Evolutionary conservation across 1,140 invertebrate species (phyloP), one percentile per base, ranked within the genome.

Genomic region (Mercenaria mercenaria): DNA sequence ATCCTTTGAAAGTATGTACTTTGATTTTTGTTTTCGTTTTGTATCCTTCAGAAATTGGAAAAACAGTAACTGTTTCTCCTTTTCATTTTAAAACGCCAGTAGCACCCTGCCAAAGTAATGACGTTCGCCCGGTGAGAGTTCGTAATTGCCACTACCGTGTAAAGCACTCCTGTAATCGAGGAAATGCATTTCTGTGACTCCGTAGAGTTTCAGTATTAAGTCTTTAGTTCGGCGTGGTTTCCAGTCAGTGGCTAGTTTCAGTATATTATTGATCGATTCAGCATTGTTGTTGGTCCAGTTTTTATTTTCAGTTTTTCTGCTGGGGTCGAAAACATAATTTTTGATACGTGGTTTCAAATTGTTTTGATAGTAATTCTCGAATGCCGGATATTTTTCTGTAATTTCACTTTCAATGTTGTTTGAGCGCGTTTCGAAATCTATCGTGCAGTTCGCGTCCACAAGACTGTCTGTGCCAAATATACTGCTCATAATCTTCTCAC

Each of bases 211-310:
- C 8, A 43, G 0, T 43, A 84, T 69, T 6, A 84, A 26, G 20
- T 67, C 37, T 18, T 13, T 20, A 26, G 43, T 84, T 4, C 15
- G 39, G 69, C 69, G 29, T 2, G 41, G 37, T 47, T 84, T 67
- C 39, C 43, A 72, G 41, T 69, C 43, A 2, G 29, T 0, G 1
- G 61, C 0, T 41, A 69, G 11, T 47, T 84, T 69, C n/a, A 67
- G 32, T 18, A 84, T 47, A 39, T 72, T 69, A 64, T 84, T 84
- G 8, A 84, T 84, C 0, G 61, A 69, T 41, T 82, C 81, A 29
- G 59, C 81, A 50, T 84, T 84, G 39, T 69, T 72, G n/a, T 84
- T 84, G 26, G 81, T 84, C 61, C 61, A 84, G 52, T 84, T 84
- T 29, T 59, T 81, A n/a, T n/a, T n/a, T n/a, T 81, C 29, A n/a